Conservation (phyloP, 2,797 vertebrate species). For the Chaetodon trifasciatus region DNA sequence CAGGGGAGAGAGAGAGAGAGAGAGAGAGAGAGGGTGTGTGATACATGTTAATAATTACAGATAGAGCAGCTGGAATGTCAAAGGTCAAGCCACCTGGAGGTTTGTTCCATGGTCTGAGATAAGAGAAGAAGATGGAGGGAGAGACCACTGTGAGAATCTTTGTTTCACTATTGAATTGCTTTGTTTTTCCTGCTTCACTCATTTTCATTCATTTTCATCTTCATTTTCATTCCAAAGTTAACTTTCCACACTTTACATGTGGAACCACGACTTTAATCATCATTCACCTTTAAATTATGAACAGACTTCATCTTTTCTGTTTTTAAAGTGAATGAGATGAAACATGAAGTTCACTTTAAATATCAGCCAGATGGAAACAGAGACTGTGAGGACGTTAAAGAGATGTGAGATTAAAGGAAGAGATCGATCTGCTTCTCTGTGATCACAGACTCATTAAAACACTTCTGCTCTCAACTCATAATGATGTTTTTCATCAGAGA, state of each 20-base stretch:
- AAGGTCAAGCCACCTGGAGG: constrained; percentile 22
- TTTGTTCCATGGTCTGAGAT: constrained; percentile 9
- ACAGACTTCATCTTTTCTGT: constrained; percentile 20
- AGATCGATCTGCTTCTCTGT: constrained; percentile 36
- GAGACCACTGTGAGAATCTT: background rate
- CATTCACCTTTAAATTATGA: constrained; percentile 44
- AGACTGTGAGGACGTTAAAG: background rate
- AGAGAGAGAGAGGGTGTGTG: background rate
- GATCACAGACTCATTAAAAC: constrained; percentile 42
- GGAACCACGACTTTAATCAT: constrained; percentile 21
- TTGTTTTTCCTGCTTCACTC: background rate
- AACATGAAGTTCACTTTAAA: constrained; percentile 4
- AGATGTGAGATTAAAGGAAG: constrained; percentile 44
- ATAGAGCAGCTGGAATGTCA: constrained; percentile 8
- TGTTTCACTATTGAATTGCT: constrained; percentile 7
- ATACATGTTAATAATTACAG: constrained; percentile 6
- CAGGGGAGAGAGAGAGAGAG: background rate
- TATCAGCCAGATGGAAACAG: constrained; percentile 19
- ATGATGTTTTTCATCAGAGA: background rate
- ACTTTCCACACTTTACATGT: constrained; percentile 15
- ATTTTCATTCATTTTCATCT: too few relatives aligned
- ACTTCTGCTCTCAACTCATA: background rate
- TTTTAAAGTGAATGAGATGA: constrained; percentile 28
- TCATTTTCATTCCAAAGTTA: background rate
- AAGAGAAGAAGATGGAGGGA: background rate